Evolutionary conservation across 1,140 invertebrate genomes (phyloP).

Genomic region (Anthonomus grandis): DNA sequence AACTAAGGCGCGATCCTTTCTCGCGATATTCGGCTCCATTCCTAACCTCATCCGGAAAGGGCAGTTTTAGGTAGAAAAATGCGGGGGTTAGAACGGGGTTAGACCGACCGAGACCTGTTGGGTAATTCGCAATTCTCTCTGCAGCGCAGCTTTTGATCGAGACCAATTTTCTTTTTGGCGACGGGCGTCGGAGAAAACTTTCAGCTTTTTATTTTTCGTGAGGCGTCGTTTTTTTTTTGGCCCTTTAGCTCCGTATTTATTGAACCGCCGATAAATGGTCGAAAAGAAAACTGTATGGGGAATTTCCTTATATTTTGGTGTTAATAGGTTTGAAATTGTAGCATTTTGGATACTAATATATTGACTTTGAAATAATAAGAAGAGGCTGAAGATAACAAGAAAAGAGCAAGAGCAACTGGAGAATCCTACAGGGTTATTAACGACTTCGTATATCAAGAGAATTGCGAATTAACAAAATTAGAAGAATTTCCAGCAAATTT

Average conservation of each 20-base stretch:
- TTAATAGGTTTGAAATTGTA: no score
- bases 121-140: conserved; percentile 30
- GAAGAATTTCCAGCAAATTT: no score
- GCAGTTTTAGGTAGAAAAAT: conserved; percentile 23
- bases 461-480: no score
- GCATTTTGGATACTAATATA: no score
- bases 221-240: conserved; percentile 1
- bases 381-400: no score
- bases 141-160: conserved; percentile 28
- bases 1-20: not conserved
- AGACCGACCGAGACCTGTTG: conserved; percentile 27
- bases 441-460: no score
- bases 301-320: conserved; percentile 14
- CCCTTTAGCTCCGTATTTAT: no score
- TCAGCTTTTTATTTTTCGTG: conserved; percentile 9
- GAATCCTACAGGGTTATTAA: no score
- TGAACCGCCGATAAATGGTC: conserved; percentile 21
- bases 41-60: no score
- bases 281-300: conserved; percentile 21
- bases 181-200: conserved; percentile 17
- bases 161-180: conserved; percentile 26
- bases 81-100: conserved; percentile 15
- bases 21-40: no score
- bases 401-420: no score
- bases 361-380: no score